Evolutionary conservation across 1,140 invertebrate genomes (phyloP).

Genomic region (Drosophila kanapiae): DNA sequence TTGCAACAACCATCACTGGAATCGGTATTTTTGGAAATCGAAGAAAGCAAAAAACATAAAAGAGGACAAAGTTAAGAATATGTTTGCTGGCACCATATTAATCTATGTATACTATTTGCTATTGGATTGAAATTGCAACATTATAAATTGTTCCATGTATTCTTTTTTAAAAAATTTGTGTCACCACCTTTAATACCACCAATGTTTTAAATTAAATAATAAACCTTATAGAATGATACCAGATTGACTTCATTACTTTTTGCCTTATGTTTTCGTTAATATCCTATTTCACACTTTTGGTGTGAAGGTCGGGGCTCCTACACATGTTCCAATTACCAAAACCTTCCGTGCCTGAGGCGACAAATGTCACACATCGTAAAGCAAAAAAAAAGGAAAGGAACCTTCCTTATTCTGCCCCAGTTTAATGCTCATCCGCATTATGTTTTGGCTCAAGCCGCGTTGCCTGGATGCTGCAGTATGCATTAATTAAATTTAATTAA

Average conservation of each 20-base stretch:
- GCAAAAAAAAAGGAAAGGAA: slow-evolving; percentile 19
- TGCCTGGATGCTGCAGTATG: slow-evolving; percentile 41
- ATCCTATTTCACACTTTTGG: background rate
- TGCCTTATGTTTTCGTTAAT: background rate
- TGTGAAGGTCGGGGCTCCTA: slow-evolving; percentile 21
- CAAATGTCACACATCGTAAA: slow-evolving; percentile 60
- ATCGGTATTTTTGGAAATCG: too few species aligned
- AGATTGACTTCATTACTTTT: background rate
- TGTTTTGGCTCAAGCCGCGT: slow-evolving; percentile 27
- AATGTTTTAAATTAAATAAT: too few species aligned
- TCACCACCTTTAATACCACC: too few species aligned
- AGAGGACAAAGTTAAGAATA: too few species aligned
- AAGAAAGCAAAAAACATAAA: too few species aligned
- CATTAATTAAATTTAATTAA: slow-evolving; percentile 84
- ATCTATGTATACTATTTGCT: too few species aligned
- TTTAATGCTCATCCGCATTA: slow-evolving; percentile 43
- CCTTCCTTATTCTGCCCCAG: background rate
- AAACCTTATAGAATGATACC: too few species aligned
- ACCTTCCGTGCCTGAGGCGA: slow-evolving; percentile 20
- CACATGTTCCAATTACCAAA: slow-evolving; percentile 61
- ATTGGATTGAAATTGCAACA: too few species aligned
- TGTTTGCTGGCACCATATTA: too few species aligned
- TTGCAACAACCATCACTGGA: too few species aligned
- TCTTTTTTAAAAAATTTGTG: too few species aligned
- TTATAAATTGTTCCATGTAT: too few species aligned